phyloP scores from a whole-genome alignment of 1,140 invertebrate species.

The Zeugodacus cucurbitae region DNA sequence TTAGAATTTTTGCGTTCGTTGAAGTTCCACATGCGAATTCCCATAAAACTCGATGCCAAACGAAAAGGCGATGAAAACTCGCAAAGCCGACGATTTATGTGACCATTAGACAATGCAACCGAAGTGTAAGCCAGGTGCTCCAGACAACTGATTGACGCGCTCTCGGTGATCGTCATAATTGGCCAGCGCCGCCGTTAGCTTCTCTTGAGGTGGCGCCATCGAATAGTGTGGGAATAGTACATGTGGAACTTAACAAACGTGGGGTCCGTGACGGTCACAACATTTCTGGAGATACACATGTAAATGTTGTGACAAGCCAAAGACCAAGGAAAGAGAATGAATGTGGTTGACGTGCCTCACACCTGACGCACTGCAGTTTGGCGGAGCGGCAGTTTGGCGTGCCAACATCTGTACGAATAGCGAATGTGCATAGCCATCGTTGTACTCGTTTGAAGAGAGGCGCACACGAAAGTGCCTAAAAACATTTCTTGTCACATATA shows the following conservation, averaged over 20 bases:
- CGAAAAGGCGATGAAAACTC: not conserved
- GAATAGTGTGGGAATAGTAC: conserved; percentile 13
- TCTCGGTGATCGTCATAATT: not conserved
- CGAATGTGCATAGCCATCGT: conserved; percentile 39
- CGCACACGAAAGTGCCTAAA: not conserved
- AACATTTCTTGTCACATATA: not conserved
- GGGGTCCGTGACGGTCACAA: conserved; percentile 6
- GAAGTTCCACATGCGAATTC: not conserved
- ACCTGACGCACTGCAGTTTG: not conserved
- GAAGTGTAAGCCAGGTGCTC: not conserved
- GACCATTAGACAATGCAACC: not conserved
- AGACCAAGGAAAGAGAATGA: not conserved
- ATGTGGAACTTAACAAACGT: not conserved
- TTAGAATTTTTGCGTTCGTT: not conserved
- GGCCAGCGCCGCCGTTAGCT: not conserved
- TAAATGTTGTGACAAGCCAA: not conserved
- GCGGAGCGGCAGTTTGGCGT: not conserved
- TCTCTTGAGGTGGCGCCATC: not conserved
- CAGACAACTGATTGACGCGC: not conserved
- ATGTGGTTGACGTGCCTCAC: not conserved
- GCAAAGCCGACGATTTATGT: not conserved
- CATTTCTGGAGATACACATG: not conserved
- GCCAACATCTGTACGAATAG: conserved; percentile 42
- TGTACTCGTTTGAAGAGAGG: not conserved
- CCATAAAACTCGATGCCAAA: not conserved